Evolutionary conservation across 1,140 invertebrate genomes (phyloP).

Genomic region (Stegodyphus dumicola): DNA sequence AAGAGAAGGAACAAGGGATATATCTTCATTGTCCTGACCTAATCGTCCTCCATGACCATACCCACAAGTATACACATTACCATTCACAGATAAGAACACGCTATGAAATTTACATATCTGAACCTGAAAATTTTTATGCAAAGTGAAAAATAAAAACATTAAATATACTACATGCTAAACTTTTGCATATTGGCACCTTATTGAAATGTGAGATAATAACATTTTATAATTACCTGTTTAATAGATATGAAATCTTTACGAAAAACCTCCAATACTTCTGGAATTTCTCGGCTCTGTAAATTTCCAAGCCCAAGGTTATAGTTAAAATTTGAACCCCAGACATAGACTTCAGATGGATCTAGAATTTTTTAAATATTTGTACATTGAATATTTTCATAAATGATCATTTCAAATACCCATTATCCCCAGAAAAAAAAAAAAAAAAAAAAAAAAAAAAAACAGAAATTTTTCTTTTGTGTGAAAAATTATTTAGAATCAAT

Average conservation of each 20-base stretch:
- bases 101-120: slow-evolving; percentile 80
- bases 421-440: too few relatives aligned
- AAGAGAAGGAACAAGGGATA: slow-evolving; percentile 72
- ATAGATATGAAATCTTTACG: slow-evolving; percentile 67
- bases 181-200: too few relatives aligned
- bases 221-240: slow-evolving; percentile 65
- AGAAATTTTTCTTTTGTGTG: too few relatives aligned
- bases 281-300: slow-evolving; percentile 67
- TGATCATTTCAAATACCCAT: too few relatives aligned
- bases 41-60: slow-evolving; percentile 77
- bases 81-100: slow-evolving; percentile 73
- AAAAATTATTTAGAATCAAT: too few relatives aligned
- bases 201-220: too few relatives aligned
- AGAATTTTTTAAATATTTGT: neutral
- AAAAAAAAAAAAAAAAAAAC: too few relatives aligned
- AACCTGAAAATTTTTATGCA: slow-evolving; percentile 66
- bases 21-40: slow-evolving; percentile 75
- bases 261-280: slow-evolving; percentile 74
- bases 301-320: slow-evolving; percentile 76
- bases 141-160: too few relatives aligned
- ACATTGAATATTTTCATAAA: too few relatives aligned
- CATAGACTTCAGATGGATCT: slow-evolving; percentile 73
- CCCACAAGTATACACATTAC: slow-evolving; percentile 77
- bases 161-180: too few relatives aligned
- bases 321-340: slow-evolving; percentile 81